phyloP scores from a whole-genome alignment of 92 coral and sea anemone genomes.

The Actinostola sp. region DNA sequence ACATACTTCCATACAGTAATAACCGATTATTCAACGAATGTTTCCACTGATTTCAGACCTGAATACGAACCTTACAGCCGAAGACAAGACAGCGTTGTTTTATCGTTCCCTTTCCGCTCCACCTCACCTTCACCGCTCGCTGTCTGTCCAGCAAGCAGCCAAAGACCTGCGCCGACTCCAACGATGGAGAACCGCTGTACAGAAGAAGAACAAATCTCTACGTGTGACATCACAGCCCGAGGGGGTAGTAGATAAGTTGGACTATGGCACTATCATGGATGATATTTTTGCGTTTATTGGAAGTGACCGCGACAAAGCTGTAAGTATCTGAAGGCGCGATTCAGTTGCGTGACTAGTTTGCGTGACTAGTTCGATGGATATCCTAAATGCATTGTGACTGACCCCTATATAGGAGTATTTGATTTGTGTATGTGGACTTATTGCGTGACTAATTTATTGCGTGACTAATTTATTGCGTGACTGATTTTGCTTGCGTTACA shows the following conservation, averaged over 20 bases:
- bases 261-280: constrained; percentile 70
- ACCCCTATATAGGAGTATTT: too few relatives aligned
- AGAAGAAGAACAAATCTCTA: constrained; percentile 49
- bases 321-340: constrained; percentile 34
- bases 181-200: constrained; percentile 90
- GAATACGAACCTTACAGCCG: not conserved
- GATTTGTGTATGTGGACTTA: too few relatives aligned
- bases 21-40: not conserved
- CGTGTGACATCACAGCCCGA: constrained; percentile 25
- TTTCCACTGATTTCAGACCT: not conserved
- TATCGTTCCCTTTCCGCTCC: constrained; percentile 92
- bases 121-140: constrained; percentile 75
- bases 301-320: constrained; percentile 86
- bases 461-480: not conserved
- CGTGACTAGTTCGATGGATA: too few relatives aligned
- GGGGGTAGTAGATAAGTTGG: constrained; percentile 32
- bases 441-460: not conserved
- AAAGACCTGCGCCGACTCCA: constrained; percentile 88
- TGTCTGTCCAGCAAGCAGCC: constrained; percentile 82
- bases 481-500: constrained; percentile 8
- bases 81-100: constrained; percentile 41
- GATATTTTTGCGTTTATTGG: constrained; percentile 91
- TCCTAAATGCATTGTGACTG: too few relatives aligned
- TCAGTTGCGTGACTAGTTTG: too few relatives aligned
- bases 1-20: not conserved